Evolutionary conservation across 1,140 invertebrate species (phyloP), one percentile per base, ranked within the genome.

Genomic region (Caenorhabditis tropicalis): DNA sequence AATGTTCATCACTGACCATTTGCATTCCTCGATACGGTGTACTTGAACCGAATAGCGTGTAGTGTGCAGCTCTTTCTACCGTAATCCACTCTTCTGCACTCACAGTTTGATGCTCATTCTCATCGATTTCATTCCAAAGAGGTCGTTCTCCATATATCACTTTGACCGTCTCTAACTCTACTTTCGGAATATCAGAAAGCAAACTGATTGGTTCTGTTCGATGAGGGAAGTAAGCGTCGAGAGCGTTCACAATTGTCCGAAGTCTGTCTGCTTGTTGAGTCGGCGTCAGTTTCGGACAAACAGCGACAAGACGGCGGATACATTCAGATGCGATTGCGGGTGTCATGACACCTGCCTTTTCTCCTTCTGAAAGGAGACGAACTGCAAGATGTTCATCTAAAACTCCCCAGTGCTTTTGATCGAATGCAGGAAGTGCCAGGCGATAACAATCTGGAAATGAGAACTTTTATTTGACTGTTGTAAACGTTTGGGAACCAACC

Each of bases 401-500:
- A 27, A 74, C 83, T 29, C 58, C 83, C 83, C 83, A 85, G 12
- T 65, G 48, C 9, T 81, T 49, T 24, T 85, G 39, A 29, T 65
- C 80, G 21, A 82, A 56, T 6, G 43, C 48, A 15, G 53, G 80
- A 21, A 85, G 79, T 29, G 83, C 79, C n/a, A 56, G 49, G 9
- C 74, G 79, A n/a, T 85, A 85, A 43, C 83, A 85, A 31, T 82
- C 81, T 79, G 31, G 27, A 74, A 65, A 16, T 27, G 4, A 31
- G 15, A 85, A 24, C 2, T 53, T 19, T 36, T 27, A 29, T 74
- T 21, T 46, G 33, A 39, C 19, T 39, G 33, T 46, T 21, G 36
- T 15, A 21, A 39, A 33, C n/a, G n/a, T n/a, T n/a, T 56, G 27
- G 27, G 15, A 10, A 81, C 48, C 21, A 3, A 81, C 79, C 79